A percentile compares a stretch with the other conserved stretches of the same genome.
Conservation (phyloP, 1,140 invertebrate genomes). For the Wiebesia pumilae region DNA sequence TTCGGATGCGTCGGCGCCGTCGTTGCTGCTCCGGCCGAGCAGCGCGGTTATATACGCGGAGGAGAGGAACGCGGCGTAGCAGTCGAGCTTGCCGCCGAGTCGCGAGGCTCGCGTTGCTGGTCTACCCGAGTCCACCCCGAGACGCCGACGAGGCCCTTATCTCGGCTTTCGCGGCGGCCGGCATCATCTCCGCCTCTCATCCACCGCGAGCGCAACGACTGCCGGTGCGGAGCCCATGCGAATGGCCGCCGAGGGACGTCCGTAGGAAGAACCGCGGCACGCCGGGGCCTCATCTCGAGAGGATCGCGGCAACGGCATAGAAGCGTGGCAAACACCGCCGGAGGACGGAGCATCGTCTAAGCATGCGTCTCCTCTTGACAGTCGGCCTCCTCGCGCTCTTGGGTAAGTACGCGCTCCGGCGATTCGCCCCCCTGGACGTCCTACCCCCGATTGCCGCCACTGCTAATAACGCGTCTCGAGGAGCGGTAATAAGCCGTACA, state of each 20-base stretch:
- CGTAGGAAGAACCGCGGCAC: neutral
- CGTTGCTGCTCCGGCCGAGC: neutral
- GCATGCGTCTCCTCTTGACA: neutral
- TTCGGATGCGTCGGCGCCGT: neutral
- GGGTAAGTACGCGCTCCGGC: slow-evolving; percentile 4
- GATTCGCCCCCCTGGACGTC: too few relatives aligned
- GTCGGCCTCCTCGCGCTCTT: slow-evolving; percentile 14
- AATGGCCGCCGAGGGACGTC: neutral
- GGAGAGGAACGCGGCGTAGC: neutral
- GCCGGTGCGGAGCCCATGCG: neutral
- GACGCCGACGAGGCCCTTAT: neutral
- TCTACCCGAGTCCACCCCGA: neutral
- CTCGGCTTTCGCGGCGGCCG: neutral
- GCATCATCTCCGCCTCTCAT: neutral
- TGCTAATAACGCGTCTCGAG: neutral
- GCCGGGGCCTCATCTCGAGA: neutral
- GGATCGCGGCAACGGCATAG: neutral
- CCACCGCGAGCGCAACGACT: neutral
- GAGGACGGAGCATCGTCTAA: neutral
- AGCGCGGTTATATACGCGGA: slow-evolving; percentile 8
- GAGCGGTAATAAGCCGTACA: neutral
- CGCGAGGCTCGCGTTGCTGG: slow-evolving; percentile 4
- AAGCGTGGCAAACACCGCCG: neutral
- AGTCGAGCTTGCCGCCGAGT: neutral
- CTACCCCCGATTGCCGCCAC: too few relatives aligned